A percentile compares a stretch with the other conserved stretches of the same genome.
phyloP scores from a whole-genome alignment of 30 jellyfish, hydroid and myxozoan species.

The Aurelia coerulea region DNA sequence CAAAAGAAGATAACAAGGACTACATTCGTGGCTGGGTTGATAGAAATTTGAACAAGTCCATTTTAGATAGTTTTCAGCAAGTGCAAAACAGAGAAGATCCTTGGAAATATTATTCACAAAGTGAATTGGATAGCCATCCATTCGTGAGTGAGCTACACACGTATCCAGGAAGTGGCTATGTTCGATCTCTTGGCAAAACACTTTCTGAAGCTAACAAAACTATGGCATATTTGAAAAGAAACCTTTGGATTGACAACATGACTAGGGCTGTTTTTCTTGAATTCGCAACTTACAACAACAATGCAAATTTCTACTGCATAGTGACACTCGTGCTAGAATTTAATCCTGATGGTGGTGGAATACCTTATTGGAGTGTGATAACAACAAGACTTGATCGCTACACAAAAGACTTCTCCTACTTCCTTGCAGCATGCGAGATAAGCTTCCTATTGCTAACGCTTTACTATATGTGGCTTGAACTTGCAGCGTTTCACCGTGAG shows the following conservation, averaged over 20 bases:
- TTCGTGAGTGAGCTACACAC: constrained; percentile 20
- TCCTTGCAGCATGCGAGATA: constrained; percentile 86
- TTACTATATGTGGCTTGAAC: constrained; percentile 62
- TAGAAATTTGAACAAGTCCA: background rate
- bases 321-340: constrained; percentile 61
- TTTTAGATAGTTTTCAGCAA: background rate
- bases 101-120: constrained; percentile 44
- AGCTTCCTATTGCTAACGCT: constrained; percentile 54
- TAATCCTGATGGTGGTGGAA: constrained; percentile 69
- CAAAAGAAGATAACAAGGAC: constrained; percentile 18
- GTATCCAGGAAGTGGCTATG: constrained; percentile 87
- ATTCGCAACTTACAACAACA: constrained; percentile 79
- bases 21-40: constrained; percentile 34
- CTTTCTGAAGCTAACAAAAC: constrained; percentile 30
- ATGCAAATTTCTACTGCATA: constrained; percentile 72
- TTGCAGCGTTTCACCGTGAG: constrained; percentile 27
- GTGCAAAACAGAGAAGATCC: constrained; percentile 26
- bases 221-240: constrained; percentile 24
- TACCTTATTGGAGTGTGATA: constrained; percentile 28
- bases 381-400: constrained; percentile 83
- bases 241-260: constrained; percentile 73
- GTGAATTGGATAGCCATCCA: constrained; percentile 33
- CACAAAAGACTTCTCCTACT: constrained; percentile 50
- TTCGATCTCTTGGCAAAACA: constrained; percentile 55
- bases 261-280: constrained; percentile 81